Evolutionary conservation across 2,113 vertebrate genomes (phyloP), one percentile per base, ranked within the genome.

Genomic region (Odocoileus virginianus): DNA sequence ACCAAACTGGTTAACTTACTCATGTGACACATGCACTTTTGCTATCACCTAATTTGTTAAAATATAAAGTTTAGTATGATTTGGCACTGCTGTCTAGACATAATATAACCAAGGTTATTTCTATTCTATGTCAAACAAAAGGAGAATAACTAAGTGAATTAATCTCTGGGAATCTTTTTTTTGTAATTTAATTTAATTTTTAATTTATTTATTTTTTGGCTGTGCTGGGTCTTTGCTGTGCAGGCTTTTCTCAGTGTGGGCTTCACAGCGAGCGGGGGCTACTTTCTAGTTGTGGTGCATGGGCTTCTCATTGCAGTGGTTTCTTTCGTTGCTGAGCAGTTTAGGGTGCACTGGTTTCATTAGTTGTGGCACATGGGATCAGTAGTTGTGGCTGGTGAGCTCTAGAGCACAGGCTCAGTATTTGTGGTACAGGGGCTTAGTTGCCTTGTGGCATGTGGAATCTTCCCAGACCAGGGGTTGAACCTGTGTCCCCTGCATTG

Each of bases 101-200:
- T 94, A 92, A 89, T 2, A 45, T 92, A 92, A 89, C 5, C 23
- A 64, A 61, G 23, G 19, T 25, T 89, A 45, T 84, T 50, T 78
- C 64, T 45, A 30, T 86, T 23, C 27, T 76, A 89, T 76, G 40
- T 76, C 64, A 83, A 87, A 83, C 16, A 82, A n/a, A 74, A 95
- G 45, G 33, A 87, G 25, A 67, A 67, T 67, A 58, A 76, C 67
- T 81, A 87, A 91, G 36, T 84, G 23, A 87, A 78, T 76, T 57
- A 30, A 25, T 96, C 16, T 87, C 61, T 83, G 11, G 2, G 16
- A 40, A 21, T 45, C 76, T 27, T 81, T 57, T 25, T 25, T 43
- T 2, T 40, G 11, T 36, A 40, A 74, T 74, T 40, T 40, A 2
- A 25, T 43, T 23, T 43, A 6, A 25, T 40, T 40, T 0, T 40